phyloP scores from a whole-genome alignment of 2,113 vertebrate species.

The Colinus virginianus region DNA sequence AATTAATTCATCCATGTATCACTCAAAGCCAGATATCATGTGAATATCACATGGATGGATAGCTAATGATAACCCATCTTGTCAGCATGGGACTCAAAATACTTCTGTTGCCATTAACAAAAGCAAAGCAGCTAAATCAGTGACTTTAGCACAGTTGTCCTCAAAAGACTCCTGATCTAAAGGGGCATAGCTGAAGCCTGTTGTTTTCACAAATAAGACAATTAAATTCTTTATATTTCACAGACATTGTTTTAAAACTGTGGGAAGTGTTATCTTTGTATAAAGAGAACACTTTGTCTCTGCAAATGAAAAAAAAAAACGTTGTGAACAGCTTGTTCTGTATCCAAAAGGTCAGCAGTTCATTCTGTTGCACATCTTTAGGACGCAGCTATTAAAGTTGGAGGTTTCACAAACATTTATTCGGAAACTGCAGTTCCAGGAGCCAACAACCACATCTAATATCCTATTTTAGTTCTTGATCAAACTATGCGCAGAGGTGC shows the following conservation, averaged over 20 bases:
- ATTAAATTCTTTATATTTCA: constrained; percentile 61
- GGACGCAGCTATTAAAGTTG: background rate
- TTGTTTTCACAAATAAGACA: constrained; percentile 31
- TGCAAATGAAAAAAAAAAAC: constrained; percentile 40
- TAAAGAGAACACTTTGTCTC: constrained; percentile 54
- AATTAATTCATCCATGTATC: background rate
- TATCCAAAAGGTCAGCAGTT: constrained; percentile 44
- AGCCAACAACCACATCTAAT: background rate
- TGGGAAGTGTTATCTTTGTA: constrained; percentile 48
- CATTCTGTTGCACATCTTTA: background rate
- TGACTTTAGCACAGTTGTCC: background rate
- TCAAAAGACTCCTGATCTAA: background rate
- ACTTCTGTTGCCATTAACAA: background rate
- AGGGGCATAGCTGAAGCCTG: background rate
- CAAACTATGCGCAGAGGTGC: background rate
- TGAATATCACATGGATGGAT: background rate
- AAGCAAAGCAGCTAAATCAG: background rate
- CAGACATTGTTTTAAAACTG: constrained; percentile 31
- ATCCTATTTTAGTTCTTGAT: background rate
- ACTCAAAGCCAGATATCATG: background rate
- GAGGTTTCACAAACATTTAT: constrained; percentile 52
- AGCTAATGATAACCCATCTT: background rate
- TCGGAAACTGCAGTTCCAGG: constrained; percentile 17
- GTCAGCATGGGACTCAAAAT: background rate
- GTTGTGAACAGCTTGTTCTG: constrained; percentile 37